phyloP scores from a whole-genome alignment of 2,113 vertebrate species.

The Halcyon senegalensis region DNA sequence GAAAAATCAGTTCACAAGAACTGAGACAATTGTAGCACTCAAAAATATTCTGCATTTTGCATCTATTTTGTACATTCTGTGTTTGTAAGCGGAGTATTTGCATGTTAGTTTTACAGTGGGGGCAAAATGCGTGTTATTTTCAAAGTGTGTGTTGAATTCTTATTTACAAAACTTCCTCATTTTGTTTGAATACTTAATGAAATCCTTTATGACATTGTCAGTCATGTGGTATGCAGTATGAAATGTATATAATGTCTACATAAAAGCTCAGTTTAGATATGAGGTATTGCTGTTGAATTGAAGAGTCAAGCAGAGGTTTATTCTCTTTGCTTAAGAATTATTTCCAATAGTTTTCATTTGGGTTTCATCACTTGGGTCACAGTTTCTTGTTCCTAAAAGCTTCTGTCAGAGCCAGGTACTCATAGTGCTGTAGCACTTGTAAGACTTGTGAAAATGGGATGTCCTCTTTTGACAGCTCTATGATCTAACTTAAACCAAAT shows the following conservation, averaged over 20 bases:
- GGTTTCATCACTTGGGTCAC: background rate
- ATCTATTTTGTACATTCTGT: background rate
- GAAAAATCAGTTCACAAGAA: background rate
- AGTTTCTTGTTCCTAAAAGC: background rate
- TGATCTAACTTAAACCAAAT: background rate
- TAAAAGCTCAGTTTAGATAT: background rate
- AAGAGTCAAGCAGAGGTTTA: background rate
- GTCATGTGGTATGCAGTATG: background rate
- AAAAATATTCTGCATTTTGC: background rate
- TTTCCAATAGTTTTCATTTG: background rate
- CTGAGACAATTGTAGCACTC: background rate
- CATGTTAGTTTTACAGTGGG: background rate
- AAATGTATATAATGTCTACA: background rate
- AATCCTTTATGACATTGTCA: background rate
- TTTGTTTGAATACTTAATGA: background rate
- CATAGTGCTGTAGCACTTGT: rapidly evolving
- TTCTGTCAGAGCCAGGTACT: background rate
- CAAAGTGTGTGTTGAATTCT: background rate
- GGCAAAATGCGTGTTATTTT: background rate
- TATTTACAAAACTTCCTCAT: background rate
- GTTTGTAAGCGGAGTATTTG: background rate
- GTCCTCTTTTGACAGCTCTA: background rate
- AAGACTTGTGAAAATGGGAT: background rate
- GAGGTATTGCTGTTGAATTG: background rate
- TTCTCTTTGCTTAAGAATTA: background rate